Evolutionary conservation across 2,888 invertebrate genomes (phyloP), one percentile per base, ranked within the genome.

Genomic region (Sphecodes monilicornis): DNA sequence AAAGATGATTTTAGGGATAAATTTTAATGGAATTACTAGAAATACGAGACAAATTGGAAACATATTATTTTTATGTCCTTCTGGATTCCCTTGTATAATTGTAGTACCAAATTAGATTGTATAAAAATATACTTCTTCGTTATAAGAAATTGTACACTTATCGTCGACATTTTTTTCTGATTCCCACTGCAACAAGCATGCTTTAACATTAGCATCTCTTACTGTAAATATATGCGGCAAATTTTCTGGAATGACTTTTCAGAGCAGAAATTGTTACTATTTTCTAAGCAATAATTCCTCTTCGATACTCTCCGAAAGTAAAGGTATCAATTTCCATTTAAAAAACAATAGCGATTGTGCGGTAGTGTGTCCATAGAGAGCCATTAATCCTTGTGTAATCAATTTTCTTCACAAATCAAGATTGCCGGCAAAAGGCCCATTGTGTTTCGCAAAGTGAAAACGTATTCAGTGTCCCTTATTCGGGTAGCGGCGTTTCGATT

Each of bases 361-460:
- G 69, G 26, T 16, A 0, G 26, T 6, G 41, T 26, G 26, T 13
- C 26, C 43, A 13, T 16, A n/a, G 64, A 36, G 43, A 46, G 16
- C 10, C 5, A 43, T 50, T 46, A 76, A 76, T 60, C 6, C 36
- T 36, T 36, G 16, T 10, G 64, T 36, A 36, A 76, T 76, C 46
- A 68, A 76, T 66, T 64, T 64, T 70, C 26, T 64, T 32, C 83
- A 32, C 82, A 76, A 83, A 83, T 83, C 83, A 68, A 60, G 18
- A 69, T 60, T n/a, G 39, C 64, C 4, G 46, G 41, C 54, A 64
- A 70, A 70, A 26, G 32, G 26, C n/a, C 57, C 68, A 71, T 32
- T 43, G 43, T 54, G 29, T 60, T 64, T 43, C 60, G 60, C 6
- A 29, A n/a, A 54, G 29, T 32, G 71, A 36, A 73, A 36, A 16